phyloP scores from a whole-genome alignment of 2,113 vertebrate species.

The Cyphomyrus plagiostoma region DNA sequence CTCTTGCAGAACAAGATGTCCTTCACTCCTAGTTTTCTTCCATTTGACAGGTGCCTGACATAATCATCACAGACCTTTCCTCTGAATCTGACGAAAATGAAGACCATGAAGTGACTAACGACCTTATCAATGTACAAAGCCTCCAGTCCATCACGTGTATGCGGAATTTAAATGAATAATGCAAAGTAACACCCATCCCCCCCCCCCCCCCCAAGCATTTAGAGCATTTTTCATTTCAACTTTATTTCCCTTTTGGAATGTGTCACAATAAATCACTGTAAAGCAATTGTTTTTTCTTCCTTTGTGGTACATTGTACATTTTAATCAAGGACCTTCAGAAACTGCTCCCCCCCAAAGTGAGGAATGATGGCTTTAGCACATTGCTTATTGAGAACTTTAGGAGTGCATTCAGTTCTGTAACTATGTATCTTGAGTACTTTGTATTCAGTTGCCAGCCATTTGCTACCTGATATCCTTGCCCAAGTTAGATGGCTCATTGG shows the following conservation, averaged over 20 bases:
- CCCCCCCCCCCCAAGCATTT: neutral
- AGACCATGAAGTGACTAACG: neutral
- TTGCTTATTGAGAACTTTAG: neutral
- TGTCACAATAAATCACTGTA: neutral
- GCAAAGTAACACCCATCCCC: neutral
- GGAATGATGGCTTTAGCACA: neutral
- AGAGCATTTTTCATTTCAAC: neutral
- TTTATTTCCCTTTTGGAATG: neutral
- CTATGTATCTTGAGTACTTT: neutral
- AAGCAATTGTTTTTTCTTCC: neutral
- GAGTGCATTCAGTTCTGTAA: neutral
- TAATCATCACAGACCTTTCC: constrained; percentile 60
- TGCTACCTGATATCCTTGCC: neutral
- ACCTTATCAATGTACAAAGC: neutral
- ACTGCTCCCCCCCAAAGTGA: neutral
- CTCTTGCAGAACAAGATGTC: neutral
- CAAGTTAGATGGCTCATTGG: neutral
- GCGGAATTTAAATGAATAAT: neutral
- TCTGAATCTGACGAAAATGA: constrained; percentile 58
- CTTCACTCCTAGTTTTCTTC: constrained; percentile 33
- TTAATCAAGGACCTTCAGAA: neutral
- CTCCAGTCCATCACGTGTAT: neutral
- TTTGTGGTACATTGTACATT: neutral
- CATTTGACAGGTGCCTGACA: constrained; percentile 57
- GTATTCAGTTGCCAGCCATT: neutral